Conservation (phyloP, 2,797 vertebrate species). For the Anas flavirostris region DNA sequence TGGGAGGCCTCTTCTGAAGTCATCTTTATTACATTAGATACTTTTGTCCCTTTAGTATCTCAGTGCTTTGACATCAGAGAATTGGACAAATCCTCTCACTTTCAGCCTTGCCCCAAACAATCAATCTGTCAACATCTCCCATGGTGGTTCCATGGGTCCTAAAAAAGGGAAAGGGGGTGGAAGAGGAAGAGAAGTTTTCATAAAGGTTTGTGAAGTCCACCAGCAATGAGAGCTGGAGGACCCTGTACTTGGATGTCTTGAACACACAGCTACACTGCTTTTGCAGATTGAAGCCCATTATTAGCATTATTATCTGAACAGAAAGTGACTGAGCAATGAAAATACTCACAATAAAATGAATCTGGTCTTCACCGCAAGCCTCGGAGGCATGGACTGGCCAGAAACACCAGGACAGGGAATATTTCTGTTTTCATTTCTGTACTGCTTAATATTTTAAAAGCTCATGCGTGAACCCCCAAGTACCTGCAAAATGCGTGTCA, state of each 20-base stretch:
- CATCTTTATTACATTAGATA: neutral
- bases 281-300: neutral
- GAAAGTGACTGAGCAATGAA: neutral
- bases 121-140: neutral
- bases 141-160: neutral
- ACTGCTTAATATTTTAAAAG: neutral
- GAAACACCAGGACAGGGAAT: neutral
- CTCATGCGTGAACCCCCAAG: accelerated
- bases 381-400: neutral
- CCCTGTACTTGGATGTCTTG: neutral
- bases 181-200: neutral
- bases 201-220: neutral
- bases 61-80: neutral
- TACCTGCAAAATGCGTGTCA: neutral
- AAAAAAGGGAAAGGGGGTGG: accelerated
- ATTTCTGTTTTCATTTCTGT: neutral
- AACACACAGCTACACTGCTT: neutral
- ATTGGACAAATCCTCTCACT: neutral
- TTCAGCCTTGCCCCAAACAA: neutral
- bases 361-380: neutral
- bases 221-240: neutral
- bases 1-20: neutral
- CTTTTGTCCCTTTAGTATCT: neutral
- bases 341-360: neutral
- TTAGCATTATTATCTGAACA: accelerated